Percentiles rank a stretch among this genome's conserved stretches.
Conservation (phyloP, 2,113 vertebrate genomes). For the Pipa parva region DNA sequence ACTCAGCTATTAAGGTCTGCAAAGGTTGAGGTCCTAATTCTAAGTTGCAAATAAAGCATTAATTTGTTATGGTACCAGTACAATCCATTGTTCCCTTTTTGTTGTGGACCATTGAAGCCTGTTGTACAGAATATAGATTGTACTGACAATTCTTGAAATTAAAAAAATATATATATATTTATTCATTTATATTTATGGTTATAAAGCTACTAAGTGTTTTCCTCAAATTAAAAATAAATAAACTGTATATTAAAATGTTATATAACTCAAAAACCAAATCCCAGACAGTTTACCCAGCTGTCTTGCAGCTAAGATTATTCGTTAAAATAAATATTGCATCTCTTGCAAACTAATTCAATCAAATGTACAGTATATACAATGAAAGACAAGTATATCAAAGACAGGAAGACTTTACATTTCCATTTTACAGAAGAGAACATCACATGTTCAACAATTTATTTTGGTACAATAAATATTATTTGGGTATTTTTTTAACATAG, state of each 20-base stretch:
- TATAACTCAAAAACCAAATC: background rate
- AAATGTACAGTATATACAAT: no score
- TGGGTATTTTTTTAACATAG: no score
- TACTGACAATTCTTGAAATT: background rate
- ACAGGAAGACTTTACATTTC: background rate
- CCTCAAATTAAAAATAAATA: background rate
- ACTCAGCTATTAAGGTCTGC: conserved; percentile 6
- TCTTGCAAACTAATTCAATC: background rate
- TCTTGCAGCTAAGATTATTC: background rate
- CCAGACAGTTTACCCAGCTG: background rate
- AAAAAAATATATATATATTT: background rate
- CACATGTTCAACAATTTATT: background rate
- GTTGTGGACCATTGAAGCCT: conserved; percentile 36
- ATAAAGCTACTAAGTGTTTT: background rate
- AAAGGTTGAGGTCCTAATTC: conserved; percentile 33
- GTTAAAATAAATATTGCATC: no score
- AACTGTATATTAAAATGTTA: background rate
- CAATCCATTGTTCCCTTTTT: background rate
- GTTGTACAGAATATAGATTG: conserved; percentile 24
- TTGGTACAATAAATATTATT: no score
- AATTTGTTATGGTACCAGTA: background rate
- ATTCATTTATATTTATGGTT: conserved; percentile 5
- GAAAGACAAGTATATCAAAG: background rate
- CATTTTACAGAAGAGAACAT: background rate
- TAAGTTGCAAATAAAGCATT: conserved; percentile 1